A percentile compares a stretch with the other conserved stretches of the same genome.
These are phyloP conservation scores for Sebastes dallii DNA, from an alignment of 2,797 vertebrate species.

Conservation along the genomic window DNA sequence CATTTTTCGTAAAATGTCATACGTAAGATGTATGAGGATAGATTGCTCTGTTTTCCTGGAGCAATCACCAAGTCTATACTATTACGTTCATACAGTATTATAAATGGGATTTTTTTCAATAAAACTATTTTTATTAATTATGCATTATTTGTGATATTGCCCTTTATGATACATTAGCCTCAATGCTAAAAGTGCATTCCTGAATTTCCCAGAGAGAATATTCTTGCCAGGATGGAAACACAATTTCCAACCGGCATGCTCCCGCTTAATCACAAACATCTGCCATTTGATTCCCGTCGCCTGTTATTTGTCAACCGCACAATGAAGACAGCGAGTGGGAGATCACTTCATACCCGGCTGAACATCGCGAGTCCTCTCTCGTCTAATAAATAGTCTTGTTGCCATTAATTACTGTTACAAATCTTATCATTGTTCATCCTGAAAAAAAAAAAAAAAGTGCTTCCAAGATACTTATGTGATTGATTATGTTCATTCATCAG, in stretches of 20 bases:
- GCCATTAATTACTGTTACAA: conserved; percentile 47
- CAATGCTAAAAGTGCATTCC: background rate
- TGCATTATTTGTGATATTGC: background rate
- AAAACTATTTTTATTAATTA: background rate
- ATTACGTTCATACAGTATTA: background rate
- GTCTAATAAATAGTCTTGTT: conserved; percentile 32
- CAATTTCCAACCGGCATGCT: background rate
- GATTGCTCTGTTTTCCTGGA: background rate
- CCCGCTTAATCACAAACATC: conserved; percentile 34
- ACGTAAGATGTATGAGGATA: no score
- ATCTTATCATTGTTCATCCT: conserved; percentile 47
- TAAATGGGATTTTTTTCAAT: background rate
- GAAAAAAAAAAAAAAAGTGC: conserved; percentile 22
- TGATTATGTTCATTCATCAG: conserved; percentile 32
- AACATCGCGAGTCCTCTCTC: conserved; percentile 11
- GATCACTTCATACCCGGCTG: conserved; percentile 29
- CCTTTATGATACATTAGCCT: background rate
- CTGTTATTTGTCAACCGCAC: conserved; percentile 32
- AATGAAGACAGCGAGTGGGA: background rate
- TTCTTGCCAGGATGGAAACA: background rate
- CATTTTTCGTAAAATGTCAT: no score
- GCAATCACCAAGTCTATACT: background rate
- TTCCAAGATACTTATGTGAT: conserved; percentile 36
- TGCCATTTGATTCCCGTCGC: conserved; percentile 39
- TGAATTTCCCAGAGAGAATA: background rate